Evolutionary conservation across 2,797 vertebrate species (phyloP), one percentile per base, ranked within the genome.

Genomic region (Enteromius treurensis): DNA sequence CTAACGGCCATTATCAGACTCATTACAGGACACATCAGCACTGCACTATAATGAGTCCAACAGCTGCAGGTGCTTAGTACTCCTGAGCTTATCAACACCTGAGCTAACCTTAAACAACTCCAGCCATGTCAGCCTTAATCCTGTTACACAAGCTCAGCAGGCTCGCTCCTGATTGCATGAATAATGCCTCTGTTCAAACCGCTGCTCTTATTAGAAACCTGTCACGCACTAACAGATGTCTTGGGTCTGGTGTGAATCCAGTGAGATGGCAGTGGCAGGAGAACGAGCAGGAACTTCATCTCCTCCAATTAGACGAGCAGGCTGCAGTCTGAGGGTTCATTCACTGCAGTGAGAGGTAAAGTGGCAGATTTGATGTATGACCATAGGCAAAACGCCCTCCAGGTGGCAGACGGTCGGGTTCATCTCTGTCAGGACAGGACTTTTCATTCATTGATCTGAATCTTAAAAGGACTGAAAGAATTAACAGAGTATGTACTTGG

Each of bases 1-100:
- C 74, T 84, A 86, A 86, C 68, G 74, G 69, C 69, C 67, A 45
- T 76, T 45, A n/a, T 68, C 69, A 29, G 47, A 65, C 9, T 84
- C 83, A 88, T 85, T 84, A 87, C 79, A 40, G 13, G n/a, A 53
- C 60, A 58, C 70, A 68, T 76, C 67, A 80, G 74, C 14, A 51
- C 21, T 68, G 47, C 13, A 37, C 55, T 14, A 23, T 58, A 87
- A 79, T 53, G 55, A 70, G 58, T 40, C 4, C 32, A 37, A 53
- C 51, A 81, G 68, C 60, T 21, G 26, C 76, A 77, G 81, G 82
- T 79, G 81, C 83, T 51, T 77, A 86, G 88, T 89, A 85, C 69
- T 62, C 70, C 68, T 75, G 74, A 81, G 81, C 85, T 68, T 68
- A 80, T 81, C 81, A 77, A 86, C 88, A 85, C 85, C 88, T 88